A percentile compares a stretch with the other conserved stretches of the same genome.
phyloP scores from a whole-genome alignment of 1,140 invertebrate species.

The Frieseomelitta varia region DNA sequence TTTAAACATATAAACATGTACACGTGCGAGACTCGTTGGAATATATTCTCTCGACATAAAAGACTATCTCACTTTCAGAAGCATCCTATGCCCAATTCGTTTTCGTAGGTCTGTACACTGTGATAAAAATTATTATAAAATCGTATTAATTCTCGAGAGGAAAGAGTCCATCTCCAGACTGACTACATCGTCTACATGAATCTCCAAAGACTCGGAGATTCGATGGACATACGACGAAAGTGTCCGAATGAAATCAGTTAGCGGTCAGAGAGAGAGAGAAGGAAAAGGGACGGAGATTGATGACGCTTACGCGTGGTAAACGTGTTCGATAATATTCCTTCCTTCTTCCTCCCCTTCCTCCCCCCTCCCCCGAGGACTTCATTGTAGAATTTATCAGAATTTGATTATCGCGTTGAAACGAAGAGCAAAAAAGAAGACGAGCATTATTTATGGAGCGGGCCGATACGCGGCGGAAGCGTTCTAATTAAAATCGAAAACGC shows the following conservation, averaged over 20 bases:
- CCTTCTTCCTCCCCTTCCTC: too few species aligned
- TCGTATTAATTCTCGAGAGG: too few species aligned
- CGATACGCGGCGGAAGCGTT: slow-evolving; percentile 39
- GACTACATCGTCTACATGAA: too few species aligned
- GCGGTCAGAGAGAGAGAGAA: neutral
- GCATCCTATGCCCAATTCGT: too few species aligned
- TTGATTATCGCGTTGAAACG: slow-evolving; percentile 35
- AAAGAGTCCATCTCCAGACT: too few species aligned
- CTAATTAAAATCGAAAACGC: slow-evolving; percentile 48
- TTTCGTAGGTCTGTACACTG: too few species aligned
- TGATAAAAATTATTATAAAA: too few species aligned
- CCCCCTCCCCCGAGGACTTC: too few species aligned
- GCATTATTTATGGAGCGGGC: slow-evolving; percentile 40
- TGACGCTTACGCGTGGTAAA: neutral
- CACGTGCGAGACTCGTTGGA: too few species aligned
- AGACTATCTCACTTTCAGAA: too few species aligned
- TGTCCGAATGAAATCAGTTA: neutral
- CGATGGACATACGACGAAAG: neutral
- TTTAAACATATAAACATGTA: too few species aligned
- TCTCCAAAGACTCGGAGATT: neutral
- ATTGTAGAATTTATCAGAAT: slow-evolving; percentile 36
- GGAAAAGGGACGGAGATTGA: neutral
- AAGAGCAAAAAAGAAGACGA: slow-evolving; percentile 16
- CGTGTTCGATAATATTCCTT: slow-evolving; percentile 3
- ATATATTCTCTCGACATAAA: too few species aligned